Evolutionary conservation across 2,888 invertebrate genomes (phyloP).

Genomic region (Eristalinus aeneus): DNA sequence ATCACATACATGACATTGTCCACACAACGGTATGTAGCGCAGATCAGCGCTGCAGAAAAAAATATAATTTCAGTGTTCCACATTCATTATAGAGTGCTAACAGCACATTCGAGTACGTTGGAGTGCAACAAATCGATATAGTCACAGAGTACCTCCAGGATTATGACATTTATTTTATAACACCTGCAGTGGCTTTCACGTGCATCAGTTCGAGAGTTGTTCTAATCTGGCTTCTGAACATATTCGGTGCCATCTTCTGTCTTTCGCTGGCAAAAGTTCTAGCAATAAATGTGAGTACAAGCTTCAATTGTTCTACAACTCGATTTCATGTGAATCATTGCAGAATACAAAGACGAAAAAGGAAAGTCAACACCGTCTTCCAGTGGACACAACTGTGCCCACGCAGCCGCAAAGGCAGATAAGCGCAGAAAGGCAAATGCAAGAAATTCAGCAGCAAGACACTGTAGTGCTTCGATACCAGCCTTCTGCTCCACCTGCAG

Average conservation of each 20-base stretch:
- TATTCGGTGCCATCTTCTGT: slow-evolving; percentile 78
- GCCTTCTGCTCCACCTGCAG: slow-evolving; percentile 52
- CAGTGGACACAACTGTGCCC: slow-evolving; percentile 31
- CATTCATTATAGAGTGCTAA: slow-evolving; percentile 22
- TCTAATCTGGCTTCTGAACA: slow-evolving; percentile 81
- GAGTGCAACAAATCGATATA: slow-evolving; percentile 2
- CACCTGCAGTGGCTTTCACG: slow-evolving; percentile 81
- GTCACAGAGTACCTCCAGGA: slow-evolving; percentile 60
- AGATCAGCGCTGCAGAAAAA: neutral
- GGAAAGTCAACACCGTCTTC: slow-evolving; percentile 21
- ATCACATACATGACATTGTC: slow-evolving; percentile 79
- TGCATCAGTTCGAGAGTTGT: slow-evolving; percentile 81
- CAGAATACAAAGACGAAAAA: neutral
- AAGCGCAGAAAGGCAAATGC: slow-evolving; percentile 35
- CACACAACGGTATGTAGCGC: slow-evolving; percentile 78
- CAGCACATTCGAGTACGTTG: slow-evolving; percentile 71
- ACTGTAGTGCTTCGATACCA: slow-evolving; percentile 40
- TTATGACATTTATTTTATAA: slow-evolving; percentile 75
- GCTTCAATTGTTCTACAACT: too few relatives aligned
- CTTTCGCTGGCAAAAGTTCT: slow-evolving; percentile 75
- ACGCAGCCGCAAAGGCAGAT: slow-evolving; percentile 11
- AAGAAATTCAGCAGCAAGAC: slow-evolving; percentile 39
- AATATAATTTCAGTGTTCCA: too few relatives aligned
- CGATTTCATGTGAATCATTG: neutral
- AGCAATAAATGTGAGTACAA: slow-evolving; percentile 73